Conservation (phyloP, 2,797 vertebrate species). For the Spinus olivaceus region DNA sequence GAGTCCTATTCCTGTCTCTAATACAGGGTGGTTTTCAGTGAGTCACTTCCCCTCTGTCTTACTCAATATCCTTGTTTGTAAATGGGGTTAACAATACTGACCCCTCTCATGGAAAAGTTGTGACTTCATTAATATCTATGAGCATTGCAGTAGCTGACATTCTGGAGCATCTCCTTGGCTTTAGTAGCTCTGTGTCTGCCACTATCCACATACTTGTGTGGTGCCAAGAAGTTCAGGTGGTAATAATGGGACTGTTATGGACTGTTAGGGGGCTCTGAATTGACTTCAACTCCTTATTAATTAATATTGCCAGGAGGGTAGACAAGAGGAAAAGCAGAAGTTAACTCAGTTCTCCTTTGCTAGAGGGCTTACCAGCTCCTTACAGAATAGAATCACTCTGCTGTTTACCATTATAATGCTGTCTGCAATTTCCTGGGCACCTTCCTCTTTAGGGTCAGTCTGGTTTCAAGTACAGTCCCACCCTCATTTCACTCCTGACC, state of each 20-base stretch:
- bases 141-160: background rate
- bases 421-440: background rate
- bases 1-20: constrained; percentile 41
- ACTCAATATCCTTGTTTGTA: constrained; percentile 28
- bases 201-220: background rate
- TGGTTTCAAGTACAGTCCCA: background rate
- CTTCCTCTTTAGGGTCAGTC: background rate
- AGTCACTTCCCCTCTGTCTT: constrained; percentile 56
- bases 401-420: background rate
- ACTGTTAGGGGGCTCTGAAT: background rate
- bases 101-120: background rate
- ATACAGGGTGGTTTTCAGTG: background rate
- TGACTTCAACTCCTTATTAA: constrained; percentile 3
- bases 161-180: background rate
- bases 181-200: background rate
- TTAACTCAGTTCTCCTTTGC: background rate
- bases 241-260: constrained; percentile 3
- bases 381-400: background rate
- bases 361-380: background rate
- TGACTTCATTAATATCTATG: background rate
- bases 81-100: constrained; percentile 1
- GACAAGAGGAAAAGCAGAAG: background rate
- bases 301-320: background rate
- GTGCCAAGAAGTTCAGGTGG: background rate
- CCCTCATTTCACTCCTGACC: background rate